Evolutionary conservation across 1,140 invertebrate species (phyloP).

Genomic region (Drosophila parabipectinata): DNA sequence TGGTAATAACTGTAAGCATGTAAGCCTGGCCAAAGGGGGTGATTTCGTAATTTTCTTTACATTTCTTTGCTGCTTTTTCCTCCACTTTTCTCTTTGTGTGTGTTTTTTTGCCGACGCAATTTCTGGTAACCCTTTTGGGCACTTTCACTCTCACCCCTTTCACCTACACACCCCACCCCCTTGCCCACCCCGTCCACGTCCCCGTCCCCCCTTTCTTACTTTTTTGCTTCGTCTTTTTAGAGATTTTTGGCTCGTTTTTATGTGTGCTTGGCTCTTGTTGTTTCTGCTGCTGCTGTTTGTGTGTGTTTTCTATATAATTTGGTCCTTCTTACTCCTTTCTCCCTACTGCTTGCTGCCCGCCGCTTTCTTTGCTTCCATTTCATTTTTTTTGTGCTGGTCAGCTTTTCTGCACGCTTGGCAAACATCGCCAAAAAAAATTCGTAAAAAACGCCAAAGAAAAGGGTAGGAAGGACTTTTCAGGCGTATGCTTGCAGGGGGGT

Average conservation of each 20-base stretch:
- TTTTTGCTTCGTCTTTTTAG: slow-evolving; percentile 39
- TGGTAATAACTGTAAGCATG: slow-evolving; percentile 82
- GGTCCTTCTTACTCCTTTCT: slow-evolving; percentile 28
- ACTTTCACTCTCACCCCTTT: slow-evolving; percentile 32
- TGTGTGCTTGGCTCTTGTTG: slow-evolving; percentile 21
- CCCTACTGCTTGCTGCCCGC: neutral
- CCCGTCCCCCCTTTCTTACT: neutral
- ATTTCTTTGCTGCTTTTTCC: slow-evolving; percentile 70
- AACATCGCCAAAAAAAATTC: slow-evolving; percentile 48
- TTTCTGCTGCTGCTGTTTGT: slow-evolving; percentile 15
- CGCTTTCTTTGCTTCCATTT: slow-evolving; percentile 11
- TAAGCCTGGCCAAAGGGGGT: slow-evolving; percentile 80
- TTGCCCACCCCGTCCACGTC: neutral
- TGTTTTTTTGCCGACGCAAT: slow-evolving; percentile 57
- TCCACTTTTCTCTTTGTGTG: slow-evolving; percentile 1
- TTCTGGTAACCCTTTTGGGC: slow-evolving; percentile 64
- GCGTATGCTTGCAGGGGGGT: neutral
- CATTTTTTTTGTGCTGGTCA: slow-evolving; percentile 73
- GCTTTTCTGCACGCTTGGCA: slow-evolving; percentile 78
- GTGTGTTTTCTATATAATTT: slow-evolving; percentile 76
- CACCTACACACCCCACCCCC: neutral
- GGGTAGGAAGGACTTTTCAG: slow-evolving; percentile 6
- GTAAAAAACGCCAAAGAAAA: neutral
- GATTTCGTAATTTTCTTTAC: slow-evolving; percentile 82
- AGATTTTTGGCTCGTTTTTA: slow-evolving; percentile 60